A percentile compares a stretch with the other conserved stretches of the same genome.
These are phyloP conservation scores for Philonicus albiceps DNA, from an alignment of 2,888 invertebrate species.

Conservation along the genomic window DNA sequence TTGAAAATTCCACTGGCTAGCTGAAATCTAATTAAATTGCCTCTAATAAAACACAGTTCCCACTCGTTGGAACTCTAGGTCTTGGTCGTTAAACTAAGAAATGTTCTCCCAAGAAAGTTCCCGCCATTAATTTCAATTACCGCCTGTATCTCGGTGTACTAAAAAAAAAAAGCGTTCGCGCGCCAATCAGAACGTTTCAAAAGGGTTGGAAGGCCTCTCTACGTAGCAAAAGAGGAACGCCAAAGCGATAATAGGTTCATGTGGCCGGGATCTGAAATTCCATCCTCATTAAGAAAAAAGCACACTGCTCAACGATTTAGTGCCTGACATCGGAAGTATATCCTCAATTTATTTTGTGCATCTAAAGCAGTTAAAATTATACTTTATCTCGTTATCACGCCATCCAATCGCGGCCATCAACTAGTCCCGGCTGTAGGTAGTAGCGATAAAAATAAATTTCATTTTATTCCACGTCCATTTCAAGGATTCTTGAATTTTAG, in stretches of 20 bases:
- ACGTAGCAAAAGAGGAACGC: not conserved
- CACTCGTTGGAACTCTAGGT: not conserved
- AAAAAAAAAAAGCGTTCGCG: not conserved
- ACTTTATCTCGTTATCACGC: slow-evolving; percentile 41
- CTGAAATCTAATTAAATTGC: not conserved
- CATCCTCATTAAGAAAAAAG: slow-evolving; percentile 31
- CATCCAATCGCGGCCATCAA: slow-evolving; percentile 30
- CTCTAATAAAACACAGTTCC: not conserved
- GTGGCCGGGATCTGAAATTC: not conserved
- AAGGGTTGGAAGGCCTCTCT: not conserved
- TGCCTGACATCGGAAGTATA: slow-evolving; percentile 30
- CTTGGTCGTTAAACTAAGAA: not conserved
- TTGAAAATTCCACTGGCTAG: not conserved
- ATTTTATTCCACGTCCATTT: slow-evolving; percentile 41
- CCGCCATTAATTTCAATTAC: not conserved
- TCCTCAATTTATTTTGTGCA: slow-evolving; percentile 35
- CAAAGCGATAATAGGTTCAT: not conserved
- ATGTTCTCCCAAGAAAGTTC: not conserved
- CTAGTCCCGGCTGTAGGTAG: slow-evolving; percentile 34
- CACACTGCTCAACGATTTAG: slow-evolving; percentile 9
- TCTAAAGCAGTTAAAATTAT: slow-evolving; percentile 27
- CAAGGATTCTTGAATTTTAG: slow-evolving; percentile 41
- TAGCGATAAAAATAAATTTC: slow-evolving; percentile 43
- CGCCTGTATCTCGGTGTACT: not conserved
- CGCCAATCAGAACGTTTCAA: not conserved